Evolutionary conservation across 2,797 vertebrate genomes (phyloP).

Genomic region (Scyliorhinus canicula): DNA sequence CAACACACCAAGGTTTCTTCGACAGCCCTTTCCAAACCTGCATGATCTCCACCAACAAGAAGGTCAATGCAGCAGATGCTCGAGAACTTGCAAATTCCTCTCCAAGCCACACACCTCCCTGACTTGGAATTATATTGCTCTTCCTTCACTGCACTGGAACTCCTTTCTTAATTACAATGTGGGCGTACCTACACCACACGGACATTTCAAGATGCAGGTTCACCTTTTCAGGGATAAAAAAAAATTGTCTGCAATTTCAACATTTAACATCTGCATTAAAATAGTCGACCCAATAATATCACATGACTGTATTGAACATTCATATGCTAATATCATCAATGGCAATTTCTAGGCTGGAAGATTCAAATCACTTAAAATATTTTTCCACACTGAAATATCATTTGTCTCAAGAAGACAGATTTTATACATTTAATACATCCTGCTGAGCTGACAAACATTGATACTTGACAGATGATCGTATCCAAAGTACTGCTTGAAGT

Average conservation of each 20-base stretch:
- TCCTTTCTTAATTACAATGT: no score
- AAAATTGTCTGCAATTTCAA: background rate
- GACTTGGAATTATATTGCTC: no score
- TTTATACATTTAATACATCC: background rate
- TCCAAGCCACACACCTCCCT: no score
- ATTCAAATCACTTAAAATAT: background rate
- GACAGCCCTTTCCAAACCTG: no score
- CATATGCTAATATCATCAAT: background rate
- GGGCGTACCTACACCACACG: no score
- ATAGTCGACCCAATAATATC: background rate
- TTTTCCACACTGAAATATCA: background rate
- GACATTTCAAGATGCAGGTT: no score
- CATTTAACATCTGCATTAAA: background rate
- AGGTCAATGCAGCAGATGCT: no score
- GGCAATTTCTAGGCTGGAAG: background rate
- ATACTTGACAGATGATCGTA: background rate
- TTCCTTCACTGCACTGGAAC: no score
- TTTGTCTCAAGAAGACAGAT: background rate
- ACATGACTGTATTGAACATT: background rate
- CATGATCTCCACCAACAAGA: no score
- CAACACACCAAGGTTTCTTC: no score
- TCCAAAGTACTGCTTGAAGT: background rate
- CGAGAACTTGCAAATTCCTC: no score
- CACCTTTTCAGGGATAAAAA: no score
- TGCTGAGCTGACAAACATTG: background rate